These are phyloP conservation scores for rabbit (Oryctolagus cuniculus) DNA, from an alignment of 2,113 vertebrate species.

Conservation along the genomic window mOryCun1.1 NC_091443.1:7216001-7216500, in stretches of 20 bases:
- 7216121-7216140: neutral
- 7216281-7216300: slow-evolving; percentile 80
- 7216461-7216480: slow-evolving; percentile 30
- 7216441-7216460: slow-evolving; percentile 61
- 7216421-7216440: slow-evolving; percentile 77
- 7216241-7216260: slow-evolving; percentile 69
- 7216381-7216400: slow-evolving; percentile 63
- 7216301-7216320: slow-evolving; percentile 72
- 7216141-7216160: neutral
- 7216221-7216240: neutral
- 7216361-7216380: slow-evolving; percentile 75
- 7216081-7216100: neutral
- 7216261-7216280: slow-evolving; percentile 70
- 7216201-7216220: neutral
- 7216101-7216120: neutral
- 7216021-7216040: neutral
- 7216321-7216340: slow-evolving; percentile 77
- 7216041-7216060: neutral
- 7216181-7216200: neutral
- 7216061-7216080: neutral
- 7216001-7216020: neutral
- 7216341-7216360: slow-evolving; percentile 77
- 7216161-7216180: neutral
- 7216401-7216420: slow-evolving; percentile 62
- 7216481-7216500: slow-evolving; percentile 52